Evolutionary conservation across 64 coral and sea anemone species (phyloP), one percentile per base, ranked within the genome.

Genomic region (Porites australiensis): DNA sequence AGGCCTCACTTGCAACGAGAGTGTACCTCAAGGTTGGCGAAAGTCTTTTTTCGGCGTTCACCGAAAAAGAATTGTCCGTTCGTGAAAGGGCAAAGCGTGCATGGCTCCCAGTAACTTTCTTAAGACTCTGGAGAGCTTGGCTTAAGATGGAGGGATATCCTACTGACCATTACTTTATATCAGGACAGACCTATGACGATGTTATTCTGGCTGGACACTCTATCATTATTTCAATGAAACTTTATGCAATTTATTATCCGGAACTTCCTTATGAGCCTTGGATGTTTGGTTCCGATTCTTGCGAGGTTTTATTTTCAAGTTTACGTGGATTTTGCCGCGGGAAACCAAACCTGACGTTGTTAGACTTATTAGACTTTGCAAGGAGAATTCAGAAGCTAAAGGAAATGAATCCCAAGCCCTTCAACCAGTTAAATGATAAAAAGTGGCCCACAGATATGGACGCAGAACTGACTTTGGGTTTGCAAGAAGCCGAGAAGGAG

Each of bases 221-320:
- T 12, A 61, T 92, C 21, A 92, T 92, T 75, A 48, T 92, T 14
- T 22, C 74, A 80, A 87, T 93, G 82, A 87, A 79, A 55, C 21
- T 87, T 19, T 93, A 71, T 69, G 20, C 63, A 2, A 71, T 45
- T 19, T 44, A 72, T 44, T 93, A 69, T 13, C 82, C 80, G 55
- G 67, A 93, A 6, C 82, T 67, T 44, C 74, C 82, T 9, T 87
- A 58, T 45, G 46, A 80, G 20, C 91, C 91, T 20, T 93, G 91
- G 91, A 80, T 52, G 10, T 93, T 93, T 93, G 83, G 83, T 15
- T 93, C 83, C 18, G 51, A 88, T n/a, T 21, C n/a, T 71, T 93
- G 91, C 76, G 83, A 93, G 70, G 74, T 60, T 58, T 23, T 82
- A 2, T 93, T 87, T 71, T 93, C 91, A 70, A 79, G 77, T 44